Percentiles rank a stretch among this genome's conserved stretches.
These are phyloP conservation scores for Ammodytes marinus DNA, from an alignment of 2,113 vertebrate species.

Conservation along the genomic window DNA sequence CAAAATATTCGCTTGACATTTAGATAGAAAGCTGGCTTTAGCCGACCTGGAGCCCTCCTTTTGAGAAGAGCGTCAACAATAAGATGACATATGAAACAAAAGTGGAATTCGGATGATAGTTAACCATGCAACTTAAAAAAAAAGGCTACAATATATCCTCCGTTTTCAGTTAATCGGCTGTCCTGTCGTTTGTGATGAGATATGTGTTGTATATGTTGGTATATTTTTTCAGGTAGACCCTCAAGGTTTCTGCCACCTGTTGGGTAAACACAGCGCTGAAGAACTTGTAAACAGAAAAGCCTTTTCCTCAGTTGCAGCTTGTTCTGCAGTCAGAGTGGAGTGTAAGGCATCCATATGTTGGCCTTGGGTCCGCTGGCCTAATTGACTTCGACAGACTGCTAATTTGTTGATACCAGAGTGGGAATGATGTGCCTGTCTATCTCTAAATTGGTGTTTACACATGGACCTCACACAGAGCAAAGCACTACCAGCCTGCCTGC, in stretches of 20 bases:
- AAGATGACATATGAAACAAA: constrained; percentile 21
- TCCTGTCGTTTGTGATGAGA: constrained; percentile 5
- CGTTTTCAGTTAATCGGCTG: not conserved
- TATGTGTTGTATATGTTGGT: constrained; percentile 1
- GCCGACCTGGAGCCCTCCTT: constrained; percentile 48
- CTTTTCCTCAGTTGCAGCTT: constrained; percentile 45
- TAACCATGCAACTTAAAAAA: not conserved
- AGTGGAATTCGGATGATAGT: not conserved
- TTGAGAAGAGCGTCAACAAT: constrained; percentile 17
- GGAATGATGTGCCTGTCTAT: constrained; percentile 94
- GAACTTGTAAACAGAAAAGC: constrained; percentile 32
- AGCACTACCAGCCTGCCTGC: constrained; percentile 89
- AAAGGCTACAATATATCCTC: not conserved
- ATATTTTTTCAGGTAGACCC: constrained; percentile 13
- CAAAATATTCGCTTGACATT: too few relatives aligned
- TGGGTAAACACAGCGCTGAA: constrained; percentile 40
- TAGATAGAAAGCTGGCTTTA: not conserved
- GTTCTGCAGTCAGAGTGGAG: constrained; percentile 49
- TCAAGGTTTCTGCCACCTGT: constrained; percentile 65
- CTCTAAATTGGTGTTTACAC: constrained; percentile 94
- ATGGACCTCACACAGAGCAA: constrained; percentile 97
- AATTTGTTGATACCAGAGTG: constrained; percentile 93
- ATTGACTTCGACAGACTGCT: constrained; percentile 92
- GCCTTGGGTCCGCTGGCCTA: constrained; percentile 82
- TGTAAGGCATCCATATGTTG: constrained; percentile 81